Percentiles rank a stretch among this genome's conserved stretches.
These are phyloP conservation scores for Sphyrna mokarran DNA, from an alignment of 2,113 vertebrate species.

Conservation along the genomic window DNA sequence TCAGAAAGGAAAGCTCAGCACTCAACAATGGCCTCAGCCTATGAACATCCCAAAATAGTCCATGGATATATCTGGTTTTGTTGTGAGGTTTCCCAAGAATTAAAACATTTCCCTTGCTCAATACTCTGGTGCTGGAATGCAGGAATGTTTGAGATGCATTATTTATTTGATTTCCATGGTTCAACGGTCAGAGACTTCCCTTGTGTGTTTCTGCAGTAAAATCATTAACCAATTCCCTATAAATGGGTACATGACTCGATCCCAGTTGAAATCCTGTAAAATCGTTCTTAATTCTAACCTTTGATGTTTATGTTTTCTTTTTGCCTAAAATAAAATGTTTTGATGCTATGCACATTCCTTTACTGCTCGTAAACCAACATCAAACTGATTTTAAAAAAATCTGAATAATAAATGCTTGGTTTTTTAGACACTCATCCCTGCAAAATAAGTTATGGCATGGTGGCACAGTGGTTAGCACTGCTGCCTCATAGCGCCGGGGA, in stretches of 20 bases:
- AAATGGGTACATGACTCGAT: not conserved
- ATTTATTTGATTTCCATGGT: not conserved
- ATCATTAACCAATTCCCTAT: not conserved
- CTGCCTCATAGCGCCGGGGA: too few relatives aligned
- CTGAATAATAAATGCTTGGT: not conserved
- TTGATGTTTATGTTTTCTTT: not conserved
- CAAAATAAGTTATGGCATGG: not conserved
- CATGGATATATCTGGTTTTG: not conserved
- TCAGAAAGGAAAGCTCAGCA: not conserved
- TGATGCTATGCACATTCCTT: not conserved
- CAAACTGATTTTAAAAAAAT: too few relatives aligned
- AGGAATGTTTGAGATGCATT: not conserved
- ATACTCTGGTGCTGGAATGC: not conserved
- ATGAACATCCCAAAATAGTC: not conserved
- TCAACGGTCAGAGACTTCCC: not conserved
- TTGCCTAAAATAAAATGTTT: not conserved
- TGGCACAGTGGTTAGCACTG: too few relatives aligned
- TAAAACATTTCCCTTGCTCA: not conserved
- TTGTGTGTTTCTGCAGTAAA: not conserved
- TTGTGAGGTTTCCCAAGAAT: not conserved
- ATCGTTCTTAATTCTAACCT: constrained; percentile 13
- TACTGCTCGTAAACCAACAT: too few relatives aligned
- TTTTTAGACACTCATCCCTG: too few relatives aligned
- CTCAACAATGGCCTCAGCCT: not conserved
- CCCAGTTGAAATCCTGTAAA: not conserved